Conservation (phyloP, 2,113 vertebrate genomes). For the Cyanistes caeruleus region DNA sequence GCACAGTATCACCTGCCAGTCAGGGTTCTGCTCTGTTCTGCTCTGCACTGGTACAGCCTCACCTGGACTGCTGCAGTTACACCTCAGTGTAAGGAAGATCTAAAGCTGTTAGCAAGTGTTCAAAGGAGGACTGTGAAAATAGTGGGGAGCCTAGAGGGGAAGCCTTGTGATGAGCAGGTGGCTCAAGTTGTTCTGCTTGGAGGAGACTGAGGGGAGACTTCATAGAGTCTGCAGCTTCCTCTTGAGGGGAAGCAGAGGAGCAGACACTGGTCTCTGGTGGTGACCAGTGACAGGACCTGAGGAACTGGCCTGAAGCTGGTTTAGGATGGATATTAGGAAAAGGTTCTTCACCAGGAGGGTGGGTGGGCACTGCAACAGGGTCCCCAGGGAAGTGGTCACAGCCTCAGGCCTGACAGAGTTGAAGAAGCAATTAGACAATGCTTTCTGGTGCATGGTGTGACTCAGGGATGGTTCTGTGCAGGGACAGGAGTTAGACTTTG, state of each 20-base stretch:
- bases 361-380: neutral
- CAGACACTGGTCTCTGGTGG: neutral
- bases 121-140: neutral
- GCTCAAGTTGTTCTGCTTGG: neutral
- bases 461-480: neutral
- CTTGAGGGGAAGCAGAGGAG: too few species aligned
- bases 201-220: neutral
- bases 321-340: neutral
- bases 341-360: neutral
- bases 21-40: neutral
- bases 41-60: neutral
- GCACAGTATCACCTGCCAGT: neutral
- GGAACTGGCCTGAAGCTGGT: neutral
- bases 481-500: rapidly evolving
- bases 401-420: neutral
- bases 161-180: neutral
- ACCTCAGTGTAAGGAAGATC: neutral
- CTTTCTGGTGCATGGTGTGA: neutral
- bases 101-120: neutral
- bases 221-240: neutral
- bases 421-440: neutral
- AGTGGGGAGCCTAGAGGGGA: neutral
- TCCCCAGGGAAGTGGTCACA: neutral
- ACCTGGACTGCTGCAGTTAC: neutral
- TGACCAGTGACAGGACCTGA: neutral